Evolutionary conservation across 2,797 vertebrate species (phyloP), one percentile per base, ranked within the genome.

Genomic region (Peromyscus attwateri): DNA sequence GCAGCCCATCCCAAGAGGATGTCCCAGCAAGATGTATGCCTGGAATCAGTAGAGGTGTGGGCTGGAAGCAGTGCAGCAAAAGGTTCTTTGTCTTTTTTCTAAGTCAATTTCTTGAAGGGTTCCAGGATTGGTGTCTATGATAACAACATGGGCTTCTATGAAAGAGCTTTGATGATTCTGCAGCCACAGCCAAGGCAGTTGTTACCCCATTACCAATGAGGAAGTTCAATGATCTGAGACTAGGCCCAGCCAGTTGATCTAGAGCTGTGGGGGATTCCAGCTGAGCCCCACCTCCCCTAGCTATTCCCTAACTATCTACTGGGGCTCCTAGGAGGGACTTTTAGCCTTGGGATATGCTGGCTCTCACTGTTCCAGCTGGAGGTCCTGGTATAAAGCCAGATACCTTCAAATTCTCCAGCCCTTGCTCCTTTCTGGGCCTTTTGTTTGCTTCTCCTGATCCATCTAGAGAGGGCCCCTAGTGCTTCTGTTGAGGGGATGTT

Each of bases 381-480:
- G 55, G 52, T 82, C 4, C 31, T 40, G 49, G n/a, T 29, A 46
- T 49, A 66, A 66, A 85, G 25, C 14, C 6, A 6, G 27, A 66
- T 62, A 46, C 84, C 80, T 82, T 37, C 89, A 55, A 34, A 52
- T 37, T 49, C 49, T 49, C 17, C 10, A 14, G n/a, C 6, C 5
- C 9, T 13, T 10, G 9, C 43, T 60, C 23, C 52, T 66, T 43
- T 89, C 75, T 16, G 34, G 37, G 49, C n/a, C 66, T 80, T 55
- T 52, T 94, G 84, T 60, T 71, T 92, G 90, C 87, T 76, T 55
- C 66, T 87, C 81, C 49, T 37, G 17, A 29, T 90, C 68, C 40
- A 46, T 60, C 40, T 34, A 29, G 19, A 37, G 77, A 49, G 43
- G 62, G 71, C 55, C 62, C 73, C 10, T 95, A 55, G 75, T 81